Percentiles rank a stretch among this genome's conserved stretches.
Evolutionary conservation across 1,140 invertebrate species (phyloP).

Genomic region (Sweltsa coloradensis): DNA sequence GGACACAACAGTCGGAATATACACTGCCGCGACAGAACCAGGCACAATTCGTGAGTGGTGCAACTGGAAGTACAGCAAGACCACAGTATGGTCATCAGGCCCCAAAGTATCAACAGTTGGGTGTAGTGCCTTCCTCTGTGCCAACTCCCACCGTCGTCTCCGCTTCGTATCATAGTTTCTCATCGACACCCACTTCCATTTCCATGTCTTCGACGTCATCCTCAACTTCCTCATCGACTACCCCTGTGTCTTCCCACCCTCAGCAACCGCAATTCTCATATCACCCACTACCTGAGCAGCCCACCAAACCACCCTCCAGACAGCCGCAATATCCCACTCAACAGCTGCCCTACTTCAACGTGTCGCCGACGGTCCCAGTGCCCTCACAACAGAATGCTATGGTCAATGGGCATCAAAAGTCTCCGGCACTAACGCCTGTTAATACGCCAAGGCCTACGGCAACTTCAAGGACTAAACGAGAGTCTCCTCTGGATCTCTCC

Average conservation of each 20-base stretch:
- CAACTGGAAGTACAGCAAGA: no score
- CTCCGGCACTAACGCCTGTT: not conserved
- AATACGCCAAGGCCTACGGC: not conserved
- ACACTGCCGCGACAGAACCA: not conserved
- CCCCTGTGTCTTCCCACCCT: not conserved
- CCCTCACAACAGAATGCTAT: not conserved
- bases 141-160: not conserved
- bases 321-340: not conserved
- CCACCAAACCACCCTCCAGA: not conserved
- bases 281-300: not conserved
- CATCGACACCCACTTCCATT: conserved; percentile 1
- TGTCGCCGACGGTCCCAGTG: not conserved
- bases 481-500: conserved; percentile 70
- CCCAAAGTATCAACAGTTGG: no score
- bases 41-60: not conserved
- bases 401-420: not conserved
- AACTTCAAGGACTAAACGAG: conserved; percentile 36
- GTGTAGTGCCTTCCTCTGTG: no score
- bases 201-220: not conserved
- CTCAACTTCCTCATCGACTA: not conserved
- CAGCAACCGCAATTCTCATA: not conserved
- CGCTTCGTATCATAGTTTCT: not conserved
- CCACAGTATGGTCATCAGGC: no score
- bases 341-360: not conserved
- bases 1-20: no score